Percentiles rank a stretch among this genome's conserved stretches.
phyloP scores from a whole-genome alignment of 2,888 invertebrate genomes.

The Xestia sexstrigata region DNA sequence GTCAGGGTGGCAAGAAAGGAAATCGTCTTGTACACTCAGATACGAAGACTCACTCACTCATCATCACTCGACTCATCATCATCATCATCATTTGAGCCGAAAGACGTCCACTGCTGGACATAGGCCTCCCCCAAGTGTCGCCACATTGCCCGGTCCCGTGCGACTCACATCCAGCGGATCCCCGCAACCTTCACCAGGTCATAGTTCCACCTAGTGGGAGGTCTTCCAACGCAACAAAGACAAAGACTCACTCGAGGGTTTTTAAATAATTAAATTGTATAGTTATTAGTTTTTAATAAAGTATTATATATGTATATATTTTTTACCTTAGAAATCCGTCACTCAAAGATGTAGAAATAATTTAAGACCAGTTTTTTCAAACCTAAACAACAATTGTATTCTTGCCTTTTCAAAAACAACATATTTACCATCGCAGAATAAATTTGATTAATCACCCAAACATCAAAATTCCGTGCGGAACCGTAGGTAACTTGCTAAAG shows the following conservation, averaged over 20 bases:
- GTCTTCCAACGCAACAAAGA: no score
- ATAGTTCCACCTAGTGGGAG: no score
- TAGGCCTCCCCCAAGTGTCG: no score
- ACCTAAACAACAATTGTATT: not conserved
- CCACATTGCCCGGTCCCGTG: no score
- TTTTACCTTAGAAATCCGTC: not conserved
- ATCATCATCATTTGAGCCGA: no score
- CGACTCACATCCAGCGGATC: no score
- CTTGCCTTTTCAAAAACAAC: not conserved
- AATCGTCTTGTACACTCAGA: not conserved
- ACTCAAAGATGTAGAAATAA: not conserved
- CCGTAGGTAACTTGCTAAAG: slow-evolving; percentile 4
- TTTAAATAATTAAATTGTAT: no score
- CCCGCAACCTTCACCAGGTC: no score
- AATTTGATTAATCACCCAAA: not conserved
- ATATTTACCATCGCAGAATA: not conserved
- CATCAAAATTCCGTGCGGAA: not conserved
- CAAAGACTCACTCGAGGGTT: not conserved
- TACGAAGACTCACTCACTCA: no score
- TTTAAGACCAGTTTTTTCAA: not conserved
- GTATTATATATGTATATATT: not conserved
- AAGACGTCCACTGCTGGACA: no score
- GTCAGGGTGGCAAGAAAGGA: not conserved
- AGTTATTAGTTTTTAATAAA: no score
- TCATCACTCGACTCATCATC: no score